Evolutionary conservation across 2,888 invertebrate genomes (phyloP).

Genomic region (Caenorhabditis doughertyi): DNA sequence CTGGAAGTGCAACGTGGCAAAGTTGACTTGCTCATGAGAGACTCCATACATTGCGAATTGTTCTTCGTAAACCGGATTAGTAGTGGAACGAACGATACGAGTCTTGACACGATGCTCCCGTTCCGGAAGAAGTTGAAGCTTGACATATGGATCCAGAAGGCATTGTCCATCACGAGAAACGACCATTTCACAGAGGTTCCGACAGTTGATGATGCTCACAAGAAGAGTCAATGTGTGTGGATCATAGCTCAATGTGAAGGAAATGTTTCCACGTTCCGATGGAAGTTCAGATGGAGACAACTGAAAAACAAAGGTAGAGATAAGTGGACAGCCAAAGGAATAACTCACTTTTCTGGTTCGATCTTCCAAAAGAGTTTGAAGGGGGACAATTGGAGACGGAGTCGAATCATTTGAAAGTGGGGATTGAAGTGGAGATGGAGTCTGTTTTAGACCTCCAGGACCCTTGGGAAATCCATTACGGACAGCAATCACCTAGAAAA

Average conservation of each 20-base stretch:
- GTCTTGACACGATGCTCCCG: conserved; percentile 74
- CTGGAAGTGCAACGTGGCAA: conserved; percentile 92
- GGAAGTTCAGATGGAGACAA: conserved; percentile 76
- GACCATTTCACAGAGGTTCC: conserved; percentile 77
- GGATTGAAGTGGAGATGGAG: conserved; percentile 77
- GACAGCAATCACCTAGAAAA: conserved; percentile 73
- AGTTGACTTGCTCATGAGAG: conserved; percentile 82
- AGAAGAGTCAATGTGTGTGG: conserved; percentile 77
- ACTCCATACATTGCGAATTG: conserved; percentile 98
- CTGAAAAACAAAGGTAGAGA: conserved; percentile 24
- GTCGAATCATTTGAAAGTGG: conserved; percentile 74
- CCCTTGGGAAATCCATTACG: conserved; percentile 73
- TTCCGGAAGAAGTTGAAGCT: conserved; percentile 92
- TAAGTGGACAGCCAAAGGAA: background rate
- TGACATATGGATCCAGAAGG: conserved; percentile 94
- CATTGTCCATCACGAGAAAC: conserved; percentile 76
- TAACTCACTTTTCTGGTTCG: conserved; percentile 68
- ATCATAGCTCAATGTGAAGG: conserved; percentile 80
- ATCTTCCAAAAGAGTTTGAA: conserved; percentile 71
- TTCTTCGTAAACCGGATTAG: conserved; percentile 97
- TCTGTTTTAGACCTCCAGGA: conserved; percentile 77
- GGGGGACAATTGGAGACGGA: conserved; percentile 70
- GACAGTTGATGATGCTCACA: conserved; percentile 79
- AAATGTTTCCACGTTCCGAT: conserved; percentile 77
- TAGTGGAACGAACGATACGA: conserved; percentile 94